Conservation (phyloP, 2,797 vertebrate genomes). For the Prionace glauca region DNA sequence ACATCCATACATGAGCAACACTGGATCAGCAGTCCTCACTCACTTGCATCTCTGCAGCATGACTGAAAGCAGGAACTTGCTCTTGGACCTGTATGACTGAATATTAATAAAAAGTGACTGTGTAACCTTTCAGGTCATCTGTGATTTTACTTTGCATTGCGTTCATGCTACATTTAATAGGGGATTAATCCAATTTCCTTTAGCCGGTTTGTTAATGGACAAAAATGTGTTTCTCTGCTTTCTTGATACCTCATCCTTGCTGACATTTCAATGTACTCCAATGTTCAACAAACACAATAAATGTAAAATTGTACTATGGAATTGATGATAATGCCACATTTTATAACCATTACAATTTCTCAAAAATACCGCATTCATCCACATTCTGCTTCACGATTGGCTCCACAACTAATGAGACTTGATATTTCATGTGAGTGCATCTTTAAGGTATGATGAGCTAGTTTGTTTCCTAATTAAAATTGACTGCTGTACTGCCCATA, state of each 20-base stretch:
- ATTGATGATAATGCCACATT: conserved; percentile 8
- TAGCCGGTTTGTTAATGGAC: background rate
- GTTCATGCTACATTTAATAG: conserved; percentile 13
- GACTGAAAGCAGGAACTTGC: background rate
- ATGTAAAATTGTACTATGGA: conserved; percentile 19
- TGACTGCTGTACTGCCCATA: conserved; percentile 35
- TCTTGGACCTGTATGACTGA: conserved; percentile 11
- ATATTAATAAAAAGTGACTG: conserved; percentile 2
- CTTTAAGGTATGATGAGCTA: conserved; percentile 31
- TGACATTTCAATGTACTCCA: conserved; percentile 17
- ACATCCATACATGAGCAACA: background rate
- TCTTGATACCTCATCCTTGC: conserved; percentile 7
- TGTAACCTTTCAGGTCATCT: background rate
- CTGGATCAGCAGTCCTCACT: background rate
- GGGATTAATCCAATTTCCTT: conserved; percentile 12
- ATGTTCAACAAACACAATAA: conserved; percentile 16
- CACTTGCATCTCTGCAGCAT: background rate
- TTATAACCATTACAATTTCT: conserved; percentile 30
- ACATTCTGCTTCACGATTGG: conserved; percentile 2
- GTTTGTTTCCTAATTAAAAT: conserved; percentile 39
- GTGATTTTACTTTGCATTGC: conserved; percentile 20
- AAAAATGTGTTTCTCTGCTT: background rate
- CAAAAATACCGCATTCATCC: background rate
- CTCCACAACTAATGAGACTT: conserved; percentile 22
- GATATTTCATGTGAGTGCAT: conserved; percentile 31